phyloP scores from a whole-genome alignment of 2,113 vertebrate species.

The Falcunculus frontatus region DNA sequence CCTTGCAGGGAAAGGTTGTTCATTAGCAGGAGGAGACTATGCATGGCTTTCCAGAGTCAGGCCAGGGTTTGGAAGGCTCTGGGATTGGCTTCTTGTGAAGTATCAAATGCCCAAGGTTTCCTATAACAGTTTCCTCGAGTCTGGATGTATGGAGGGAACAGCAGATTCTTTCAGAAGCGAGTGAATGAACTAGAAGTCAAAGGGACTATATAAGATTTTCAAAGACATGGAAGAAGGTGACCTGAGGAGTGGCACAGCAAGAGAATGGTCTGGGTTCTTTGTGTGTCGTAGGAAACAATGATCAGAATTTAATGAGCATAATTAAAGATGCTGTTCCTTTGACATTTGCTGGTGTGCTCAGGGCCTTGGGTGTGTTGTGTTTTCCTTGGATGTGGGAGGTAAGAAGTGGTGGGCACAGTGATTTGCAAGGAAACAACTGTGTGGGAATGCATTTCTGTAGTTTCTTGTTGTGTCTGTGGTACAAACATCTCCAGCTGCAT shows the following conservation, averaged over 20 bases:
- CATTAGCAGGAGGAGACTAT: background rate
- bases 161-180: background rate
- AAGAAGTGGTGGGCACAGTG: background rate
- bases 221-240: background rate
- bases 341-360: background rate
- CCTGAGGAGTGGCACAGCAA: background rate
- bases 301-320: background rate
- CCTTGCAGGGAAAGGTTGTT: background rate
- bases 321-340: background rate
- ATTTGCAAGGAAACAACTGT: background rate
- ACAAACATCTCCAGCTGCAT: rapidly evolving
- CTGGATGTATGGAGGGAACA: background rate
- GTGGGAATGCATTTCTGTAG: background rate
- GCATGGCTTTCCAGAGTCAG: background rate
- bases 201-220: background rate
- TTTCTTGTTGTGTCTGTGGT: background rate
- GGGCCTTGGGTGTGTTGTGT: background rate
- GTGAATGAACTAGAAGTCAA: background rate
- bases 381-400: background rate
- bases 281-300: background rate
- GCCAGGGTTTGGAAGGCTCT: background rate
- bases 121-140: background rate
- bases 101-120: background rate
- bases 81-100: background rate
- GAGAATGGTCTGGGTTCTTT: background rate